Base-by-base conservation (phyloP, 1,140 invertebrate species). In the Pogonus chalceus region DNA sequence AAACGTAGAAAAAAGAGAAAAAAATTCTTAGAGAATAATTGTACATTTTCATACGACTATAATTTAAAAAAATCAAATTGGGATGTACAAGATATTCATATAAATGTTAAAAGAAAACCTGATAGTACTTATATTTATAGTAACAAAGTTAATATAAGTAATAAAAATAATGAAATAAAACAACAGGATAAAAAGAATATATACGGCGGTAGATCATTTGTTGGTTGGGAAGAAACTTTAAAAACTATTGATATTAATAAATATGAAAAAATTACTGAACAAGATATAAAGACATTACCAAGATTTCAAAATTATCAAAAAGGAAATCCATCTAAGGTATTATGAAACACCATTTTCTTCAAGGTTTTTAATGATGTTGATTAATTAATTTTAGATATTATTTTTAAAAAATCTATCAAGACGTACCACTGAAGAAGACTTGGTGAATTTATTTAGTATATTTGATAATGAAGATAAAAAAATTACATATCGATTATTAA, bases 361-460 rank as follows among this genome's bases (percentile, higher is more conserved):
- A 31, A 47, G 1, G 35, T 24, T 10, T 57, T 23, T 57, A 35
- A 26, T 48, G 10, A 37, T 37, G 1, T 53, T 12, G n/a, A 47
- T 48, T 31, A 31, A 46, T 52, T 43, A 20, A 54, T 59, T 67
- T 54, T 52, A 71, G 65, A 58, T 58, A 20, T 61, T 80, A 12
- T 80, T 70, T 64, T 39, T 80, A 20, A 80, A 80, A 65, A 80
- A 80, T 68, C 58, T 80, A 24, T 58, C 68, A 10, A 64, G 58
- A 14, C 64, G 61, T 54, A 62, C 72, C 1, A 64, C 62, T 22
- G 69, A 72, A 58, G 56, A 62, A 20, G 73, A 78, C 60, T 63
- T 79, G 20, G 64, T 70, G 10, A 58, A 61, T 9, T 26, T 78
- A 20, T 77, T 76, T 67, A 58, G 62, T 1, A 58, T 64, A 14